Conservation (phyloP, 2,888 invertebrate species). For the Andrena bicolor region DNA sequence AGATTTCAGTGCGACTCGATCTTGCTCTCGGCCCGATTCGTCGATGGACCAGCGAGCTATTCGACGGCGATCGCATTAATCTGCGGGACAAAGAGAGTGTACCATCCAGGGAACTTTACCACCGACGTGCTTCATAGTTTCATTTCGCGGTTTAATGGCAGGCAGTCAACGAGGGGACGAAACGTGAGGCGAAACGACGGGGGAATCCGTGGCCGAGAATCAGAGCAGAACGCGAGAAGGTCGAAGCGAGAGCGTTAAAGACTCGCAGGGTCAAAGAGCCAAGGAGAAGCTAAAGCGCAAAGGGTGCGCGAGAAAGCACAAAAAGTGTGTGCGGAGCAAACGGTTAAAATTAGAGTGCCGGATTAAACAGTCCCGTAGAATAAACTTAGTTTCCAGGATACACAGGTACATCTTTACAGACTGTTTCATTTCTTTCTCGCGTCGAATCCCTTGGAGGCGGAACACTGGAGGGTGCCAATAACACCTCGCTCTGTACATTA, state of each 20-base stretch:
- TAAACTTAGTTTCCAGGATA: not conserved
- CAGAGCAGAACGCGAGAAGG: not conserved
- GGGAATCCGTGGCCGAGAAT: not conserved
- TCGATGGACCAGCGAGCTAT: constrained; percentile 7
- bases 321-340: constrained; percentile 3
- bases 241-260: not conserved
- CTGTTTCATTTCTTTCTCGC: not conserved
- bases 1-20: constrained; percentile 55
- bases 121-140: not conserved
- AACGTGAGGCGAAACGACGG: not conserved
- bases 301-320: not conserved
- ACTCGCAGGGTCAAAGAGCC: not conserved
- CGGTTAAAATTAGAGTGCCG: not conserved
- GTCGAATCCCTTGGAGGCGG: not conserved
- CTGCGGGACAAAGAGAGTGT: not conserved
- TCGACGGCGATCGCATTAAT: constrained; percentile 38
- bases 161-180: not conserved
- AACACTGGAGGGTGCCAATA: not conserved
- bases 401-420: not conserved
- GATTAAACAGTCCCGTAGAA: not conserved
- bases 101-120: not conserved
- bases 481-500: not conserved
- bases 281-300: not conserved
- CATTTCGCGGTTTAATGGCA: constrained; percentile 5
- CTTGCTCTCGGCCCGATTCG: constrained; percentile 21